phyloP scores from a whole-genome alignment of 2,797 vertebrate genomes.

The Hyperoplus immaculatus region DNA sequence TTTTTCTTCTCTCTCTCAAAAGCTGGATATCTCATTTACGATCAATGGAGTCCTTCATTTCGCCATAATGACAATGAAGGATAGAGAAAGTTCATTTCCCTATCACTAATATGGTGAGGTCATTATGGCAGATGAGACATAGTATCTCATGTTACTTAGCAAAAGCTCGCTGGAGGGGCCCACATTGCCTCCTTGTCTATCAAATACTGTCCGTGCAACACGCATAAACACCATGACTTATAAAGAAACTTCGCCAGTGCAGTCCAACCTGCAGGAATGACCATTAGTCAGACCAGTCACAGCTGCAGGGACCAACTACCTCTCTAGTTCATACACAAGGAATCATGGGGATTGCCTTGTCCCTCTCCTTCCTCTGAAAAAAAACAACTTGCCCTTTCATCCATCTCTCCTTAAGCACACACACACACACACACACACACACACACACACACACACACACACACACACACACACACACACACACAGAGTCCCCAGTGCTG shows the following conservation, averaged over 20 bases:
- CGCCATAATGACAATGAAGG: constrained; percentile 14
- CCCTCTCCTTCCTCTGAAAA: constrained; percentile 55
- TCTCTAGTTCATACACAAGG: constrained; percentile 34
- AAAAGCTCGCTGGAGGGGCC: constrained; percentile 35
- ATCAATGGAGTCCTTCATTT: constrained; percentile 27
- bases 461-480: constrained; percentile 46
- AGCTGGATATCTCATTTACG: constrained; percentile 24
- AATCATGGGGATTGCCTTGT: constrained; percentile 39
- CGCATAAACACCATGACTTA: neutral
- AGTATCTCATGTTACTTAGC: constrained; percentile 48
- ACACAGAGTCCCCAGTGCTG: constrained; percentile 5
- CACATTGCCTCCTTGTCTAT: constrained; percentile 21
- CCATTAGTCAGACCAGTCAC: constrained; percentile 37
- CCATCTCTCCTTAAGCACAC: constrained; percentile 54
- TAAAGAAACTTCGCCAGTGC: constrained; percentile 13
- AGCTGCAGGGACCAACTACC: constrained; percentile 32
- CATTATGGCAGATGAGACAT: constrained; percentile 23
- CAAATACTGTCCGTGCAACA: constrained; percentile 13
- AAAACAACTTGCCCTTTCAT: constrained; percentile 63
- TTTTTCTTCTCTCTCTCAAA: neutral
- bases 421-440: constrained; percentile 49
- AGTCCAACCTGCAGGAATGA: constrained; percentile 21
- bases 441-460: constrained; percentile 50
- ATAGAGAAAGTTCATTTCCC: constrained; percentile 5
- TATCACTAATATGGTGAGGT: constrained; percentile 16